Evolutionary conservation across 2,113 vertebrate species (phyloP).

Genomic region (Chinchilla lanigera): DNA sequence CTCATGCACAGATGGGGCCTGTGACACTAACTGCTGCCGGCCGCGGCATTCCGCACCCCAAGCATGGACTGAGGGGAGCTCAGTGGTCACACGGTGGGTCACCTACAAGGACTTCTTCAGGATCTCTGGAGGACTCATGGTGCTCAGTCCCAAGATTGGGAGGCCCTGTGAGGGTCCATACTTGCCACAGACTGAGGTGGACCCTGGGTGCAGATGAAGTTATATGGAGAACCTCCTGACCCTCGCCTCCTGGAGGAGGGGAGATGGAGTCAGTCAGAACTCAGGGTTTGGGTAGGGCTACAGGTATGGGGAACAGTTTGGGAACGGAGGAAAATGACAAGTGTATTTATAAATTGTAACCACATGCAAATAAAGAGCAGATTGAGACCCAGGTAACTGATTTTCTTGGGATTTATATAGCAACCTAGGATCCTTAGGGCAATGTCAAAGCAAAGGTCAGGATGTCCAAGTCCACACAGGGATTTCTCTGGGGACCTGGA

Average conservation of each 20-base stretch:
- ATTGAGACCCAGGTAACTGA: not conserved
- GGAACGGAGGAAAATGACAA: conserved; percentile 11
- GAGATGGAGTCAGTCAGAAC: not conserved
- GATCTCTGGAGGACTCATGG: not conserved
- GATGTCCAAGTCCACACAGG: not conserved
- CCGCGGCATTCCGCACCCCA: not conserved
- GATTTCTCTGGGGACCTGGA: not conserved
- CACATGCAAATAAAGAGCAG: conserved; percentile 75
- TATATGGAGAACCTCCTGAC: not conserved
- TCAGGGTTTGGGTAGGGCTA: not conserved
- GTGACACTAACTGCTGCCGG: not conserved
- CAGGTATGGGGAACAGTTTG: not conserved
- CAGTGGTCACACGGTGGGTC: not conserved
- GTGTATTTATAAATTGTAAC: conserved; percentile 80
- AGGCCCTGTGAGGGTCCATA: not conserved
- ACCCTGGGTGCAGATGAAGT: not conserved
- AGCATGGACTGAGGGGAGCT: not conserved
- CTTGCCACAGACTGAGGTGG: not conserved
- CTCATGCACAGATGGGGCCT: not conserved
- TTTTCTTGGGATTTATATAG: conserved; percentile 15
- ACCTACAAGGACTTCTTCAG: not conserved
- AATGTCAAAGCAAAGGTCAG: not conserved
- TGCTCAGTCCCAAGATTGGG: conserved; percentile 46
- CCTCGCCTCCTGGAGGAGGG: not conserved
- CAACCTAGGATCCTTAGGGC: not conserved